Conservation (phyloP, 2,113 vertebrate species). For the Engraulis encrasicolus region DNA sequence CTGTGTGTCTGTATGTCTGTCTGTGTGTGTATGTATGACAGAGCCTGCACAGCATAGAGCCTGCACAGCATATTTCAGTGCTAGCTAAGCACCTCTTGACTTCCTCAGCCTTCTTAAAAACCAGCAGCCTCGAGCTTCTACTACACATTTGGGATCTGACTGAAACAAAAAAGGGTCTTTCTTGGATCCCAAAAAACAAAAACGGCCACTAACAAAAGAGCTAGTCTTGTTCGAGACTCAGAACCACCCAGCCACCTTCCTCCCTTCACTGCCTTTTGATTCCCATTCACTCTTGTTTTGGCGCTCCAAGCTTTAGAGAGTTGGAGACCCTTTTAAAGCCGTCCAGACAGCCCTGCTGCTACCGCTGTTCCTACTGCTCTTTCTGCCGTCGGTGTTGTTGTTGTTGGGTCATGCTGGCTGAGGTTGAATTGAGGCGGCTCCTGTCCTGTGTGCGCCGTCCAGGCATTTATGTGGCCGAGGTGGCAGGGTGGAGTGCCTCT, state of each 20-base stretch:
- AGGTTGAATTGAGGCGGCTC: not conserved
- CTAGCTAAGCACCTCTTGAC: not conserved
- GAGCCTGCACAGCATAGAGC: not conserved
- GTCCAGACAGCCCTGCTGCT: not conserved
- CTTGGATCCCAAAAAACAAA: not conserved
- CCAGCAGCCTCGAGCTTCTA: not conserved
- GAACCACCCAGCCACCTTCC: not conserved
- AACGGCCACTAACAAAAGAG: not conserved
- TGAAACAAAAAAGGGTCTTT: not conserved
- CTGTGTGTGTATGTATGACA: not conserved
- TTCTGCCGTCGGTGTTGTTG: no score
- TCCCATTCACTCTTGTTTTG: not conserved
- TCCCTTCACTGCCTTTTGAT: no score
- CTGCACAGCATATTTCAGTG: not conserved
- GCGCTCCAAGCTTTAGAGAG: not conserved
- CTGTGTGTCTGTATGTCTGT: constrained; percentile 2
- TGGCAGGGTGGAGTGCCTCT: not conserved
- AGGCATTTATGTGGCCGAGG: not conserved
- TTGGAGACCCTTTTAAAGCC: not conserved
- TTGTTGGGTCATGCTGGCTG: not conserved
- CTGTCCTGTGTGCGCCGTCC: not conserved
- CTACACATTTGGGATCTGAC: not conserved
- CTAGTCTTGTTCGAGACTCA: not conserved
- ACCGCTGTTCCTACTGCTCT: no score
- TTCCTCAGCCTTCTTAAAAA: not conserved